Conservation (phyloP, 2,888 invertebrate genomes). For the Dasysyrphus albostriatus region DNA sequence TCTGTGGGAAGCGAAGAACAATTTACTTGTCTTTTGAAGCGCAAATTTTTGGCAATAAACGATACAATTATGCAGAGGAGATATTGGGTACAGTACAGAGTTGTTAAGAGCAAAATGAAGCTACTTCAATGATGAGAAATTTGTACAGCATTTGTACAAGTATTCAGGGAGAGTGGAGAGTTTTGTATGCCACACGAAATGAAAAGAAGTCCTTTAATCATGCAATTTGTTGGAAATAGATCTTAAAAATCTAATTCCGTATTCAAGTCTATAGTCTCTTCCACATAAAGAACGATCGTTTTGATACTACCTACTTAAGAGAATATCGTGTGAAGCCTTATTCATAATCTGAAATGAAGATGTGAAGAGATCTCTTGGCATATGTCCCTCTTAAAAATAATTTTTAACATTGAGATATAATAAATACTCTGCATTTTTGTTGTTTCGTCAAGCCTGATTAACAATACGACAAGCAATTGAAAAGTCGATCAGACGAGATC, state of each 20-base stretch:
- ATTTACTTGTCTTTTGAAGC: constrained; percentile 60
- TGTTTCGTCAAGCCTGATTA: no score
- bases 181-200: not conserved
- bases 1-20: constrained; percentile 37
- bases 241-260: not conserved
- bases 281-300: not conserved
- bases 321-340: no score
- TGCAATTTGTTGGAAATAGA: constrained; percentile 31
- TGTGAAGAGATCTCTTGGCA: no score
- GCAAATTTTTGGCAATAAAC: constrained; percentile 68
- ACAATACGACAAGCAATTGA: no score
- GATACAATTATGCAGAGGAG: constrained; percentile 69
- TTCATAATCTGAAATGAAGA: no score
- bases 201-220: constrained; percentile 40
- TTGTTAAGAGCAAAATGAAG: constrained; percentile 35
- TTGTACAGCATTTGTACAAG: constrained; percentile 61
- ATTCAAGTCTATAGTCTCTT: not conserved
- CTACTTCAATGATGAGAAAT: constrained; percentile 49
- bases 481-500: no score
- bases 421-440: no score
- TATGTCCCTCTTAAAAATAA: no score
- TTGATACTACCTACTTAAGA: no score
- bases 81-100: not conserved
- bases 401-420: no score
- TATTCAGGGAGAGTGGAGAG: constrained; percentile 29